Base-by-base conservation (phyloP, 1,140 invertebrate species). In the Zaprionus taronus region DNA sequence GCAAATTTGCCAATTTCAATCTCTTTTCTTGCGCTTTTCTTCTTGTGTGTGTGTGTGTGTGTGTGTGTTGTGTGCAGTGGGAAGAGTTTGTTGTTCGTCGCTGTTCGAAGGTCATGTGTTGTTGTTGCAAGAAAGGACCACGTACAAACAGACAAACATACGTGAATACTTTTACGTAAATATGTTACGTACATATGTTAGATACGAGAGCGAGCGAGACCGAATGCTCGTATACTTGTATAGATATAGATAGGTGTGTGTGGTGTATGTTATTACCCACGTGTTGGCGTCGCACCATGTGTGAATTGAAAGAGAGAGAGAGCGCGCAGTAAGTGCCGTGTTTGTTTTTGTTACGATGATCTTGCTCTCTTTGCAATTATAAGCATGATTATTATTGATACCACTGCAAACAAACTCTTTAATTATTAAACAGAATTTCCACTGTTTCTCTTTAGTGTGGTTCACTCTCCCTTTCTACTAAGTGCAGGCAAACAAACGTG, bases 1-100 rank as follows among this genome's bases (percentile, higher is more conserved):
- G 71, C 82, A 85, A 68, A 61, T 64, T 85, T 51, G 4, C 11
- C 7, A 22, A 51, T 22, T 72, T 85, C 74, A 84, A 81, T 71
- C 70, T 4, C 5, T n/a, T n/a, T n/a, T 41, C 14, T 24, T 51
- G n/a, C 9, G 7, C 51, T 36, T 28, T 72, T 36, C 36, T 17
- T 47, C 3, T 22, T 67, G 11, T 72, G n/a, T 47, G 26, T 67
- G 11, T 72, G 20, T 47, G 20, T 36, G 38, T 41, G 22, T 55
- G n/a, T n/a, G n/a, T n/a, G n/a, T n/a, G n/a, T n/a, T n/a, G n/a
- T n/a, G 14, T 70, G 61, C 53, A 65, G 24, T 56, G 47, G 51
- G 61, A 34, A 51, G 61, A 63, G 26, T 24, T 51, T 63, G 24
- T 41, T 62, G 41, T 41, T 41, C 14, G 12, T 7, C 5, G 1